Base-by-base conservation (phyloP, 2,888 invertebrate species). In the Lordiphosa fenestrarum region DNA sequence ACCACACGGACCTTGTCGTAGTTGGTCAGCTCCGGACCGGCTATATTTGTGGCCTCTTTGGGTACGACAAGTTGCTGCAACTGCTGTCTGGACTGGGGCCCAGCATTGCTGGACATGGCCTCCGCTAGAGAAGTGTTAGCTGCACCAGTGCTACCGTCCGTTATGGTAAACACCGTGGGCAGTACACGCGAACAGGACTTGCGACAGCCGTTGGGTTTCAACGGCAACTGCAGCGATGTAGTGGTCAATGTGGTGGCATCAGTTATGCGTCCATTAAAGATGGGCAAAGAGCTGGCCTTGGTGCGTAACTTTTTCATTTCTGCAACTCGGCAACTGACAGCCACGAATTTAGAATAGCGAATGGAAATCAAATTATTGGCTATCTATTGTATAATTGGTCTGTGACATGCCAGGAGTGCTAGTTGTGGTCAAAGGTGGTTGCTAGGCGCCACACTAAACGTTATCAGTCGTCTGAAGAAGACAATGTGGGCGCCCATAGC, bases 1-100 rank as follows among this genome's bases (percentile, higher is more conserved):
- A 89, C 89, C 5, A 88, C 84, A 42, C 86, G 87, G 5, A 89
- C 64, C 66, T 88, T 88, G 33, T 89, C 88, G 61, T 89, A 89
- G 65, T 88, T 87, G 40, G 76, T 82, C 48, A 89, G 54, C 33
- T 88, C 87, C 1, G 87, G 78, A 15, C 88, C 89, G 19, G 73
- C 73, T 1, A 85, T 73, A 39, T 62, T 76, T 19, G 69, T 13
- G 0, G 55, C 10, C 39, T 71, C 71, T 12, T 60, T 58, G 4
- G 73, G 52, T 21, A 76, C 66, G 0, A 52, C 60, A 13, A 84
- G 57, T 25, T 69, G 73, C 39, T 69, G 64, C 0, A 80, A 55
- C 3, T 41, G 63, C 7, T 56, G 65, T 7, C 40, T 37, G 38
- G 36, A 30, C 4, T 61, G 33, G 7, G 49, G 19, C 13, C 64